Evolutionary conservation across 2,888 invertebrate genomes (phyloP).

Genomic region (Andrena bicolor): DNA sequence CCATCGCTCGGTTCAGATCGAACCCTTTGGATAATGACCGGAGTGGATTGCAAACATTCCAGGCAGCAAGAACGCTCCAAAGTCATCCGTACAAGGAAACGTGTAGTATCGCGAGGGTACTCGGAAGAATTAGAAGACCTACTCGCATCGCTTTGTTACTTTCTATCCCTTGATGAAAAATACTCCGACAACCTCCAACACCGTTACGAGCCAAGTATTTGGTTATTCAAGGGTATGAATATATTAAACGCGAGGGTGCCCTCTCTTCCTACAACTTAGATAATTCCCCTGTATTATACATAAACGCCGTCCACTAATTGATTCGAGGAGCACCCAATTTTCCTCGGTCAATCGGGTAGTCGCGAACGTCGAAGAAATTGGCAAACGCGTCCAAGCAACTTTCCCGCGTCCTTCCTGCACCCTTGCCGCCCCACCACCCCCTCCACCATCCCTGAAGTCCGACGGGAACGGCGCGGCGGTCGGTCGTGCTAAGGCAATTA

Average conservation of each 20-base stretch:
- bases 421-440: not conserved
- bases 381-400: slow-evolving; percentile 49
- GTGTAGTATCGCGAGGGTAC: not conserved
- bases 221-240: too few relatives aligned
- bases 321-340: slow-evolving; percentile 23
- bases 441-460: slow-evolving; percentile 64
- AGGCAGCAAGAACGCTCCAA: not conserved
- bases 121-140: not conserved
- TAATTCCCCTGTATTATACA: not conserved
- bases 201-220: too few relatives aligned
- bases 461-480: slow-evolving; percentile 81
- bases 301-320: slow-evolving; percentile 4
- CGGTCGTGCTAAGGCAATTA: slow-evolving; percentile 82
- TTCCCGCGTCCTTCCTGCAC: slow-evolving; percentile 59
- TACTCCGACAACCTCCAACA: not conserved
- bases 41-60: slow-evolving; percentile 34
- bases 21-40: slow-evolving; percentile 23
- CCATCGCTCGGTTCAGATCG: slow-evolving; percentile 20
- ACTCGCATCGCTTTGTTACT: not conserved
- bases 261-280: not conserved
- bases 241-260: too few relatives aligned
- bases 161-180: not conserved
- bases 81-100: not conserved
- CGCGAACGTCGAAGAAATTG: slow-evolving; percentile 50
- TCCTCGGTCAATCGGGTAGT: slow-evolving; percentile 45